Base-by-base conservation (phyloP, 2,888 invertebrate genomes). In the Dermolepida albohirtum region DNA sequence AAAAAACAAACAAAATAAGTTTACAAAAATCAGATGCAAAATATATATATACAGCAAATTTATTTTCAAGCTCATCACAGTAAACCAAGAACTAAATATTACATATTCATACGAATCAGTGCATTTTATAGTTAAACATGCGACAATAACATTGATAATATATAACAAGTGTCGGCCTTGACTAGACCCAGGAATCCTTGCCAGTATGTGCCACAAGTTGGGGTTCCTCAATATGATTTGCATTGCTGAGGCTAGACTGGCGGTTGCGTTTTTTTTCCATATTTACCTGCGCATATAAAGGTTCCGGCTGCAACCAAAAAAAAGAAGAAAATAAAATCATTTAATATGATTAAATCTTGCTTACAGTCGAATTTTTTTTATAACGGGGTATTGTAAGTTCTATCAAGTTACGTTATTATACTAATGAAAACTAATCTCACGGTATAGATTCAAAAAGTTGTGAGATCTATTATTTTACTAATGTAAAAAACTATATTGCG, bases 221-320 rank as follows among this genome's bases (percentile, higher is more conserved):
- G 52, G 74, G 75, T 63, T 80, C 80, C 55, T 79, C 77, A 71
- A 82, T 74, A 72, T 81, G 80, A 71, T 82, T 82, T 59, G 75
- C 75, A 71, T 77, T 78, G 63, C 78, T 77, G 65, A 83, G 78
- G 73, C 83, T 83, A 43, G 82, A 81, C 74, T 84, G 84, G 49
- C 87, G 84, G 76, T 87, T 87, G 74, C 87, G 86, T 78, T 89
- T 89, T 81, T 88, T 88, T 77, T 89, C 88, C 79, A 89, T 85
- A 78, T 89, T 89, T 72, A 89, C 89, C 83, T 89, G 88, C 75
- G 89, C 89, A 80, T 89, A 89, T 63, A 89, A 83, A 52, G 89
- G 89, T 79, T 89, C 89, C 75, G 81, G 82, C 81, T 83, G 79
- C 68, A 80, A 82, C 77, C 76, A 73, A 74, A 71, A 72, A 22